A percentile compares a stretch with the other conserved stretches of the same genome.
phyloP scores from a whole-genome alignment of 2,888 invertebrate genomes.

The Bibio marci region DNA sequence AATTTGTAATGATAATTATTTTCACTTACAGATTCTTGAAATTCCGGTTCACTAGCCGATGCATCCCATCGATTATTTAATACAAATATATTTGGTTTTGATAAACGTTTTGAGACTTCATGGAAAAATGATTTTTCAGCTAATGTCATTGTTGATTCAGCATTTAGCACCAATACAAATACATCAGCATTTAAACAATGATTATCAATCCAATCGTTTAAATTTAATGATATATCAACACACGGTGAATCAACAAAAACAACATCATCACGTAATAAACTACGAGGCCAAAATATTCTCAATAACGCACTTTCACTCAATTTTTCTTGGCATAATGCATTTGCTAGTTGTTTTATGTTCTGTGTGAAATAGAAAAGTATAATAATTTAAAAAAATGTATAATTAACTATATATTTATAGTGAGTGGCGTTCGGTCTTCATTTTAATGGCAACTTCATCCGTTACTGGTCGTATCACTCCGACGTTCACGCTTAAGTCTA shows the following conservation, averaged over 20 bases:
- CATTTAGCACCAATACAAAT: constrained; percentile 96
- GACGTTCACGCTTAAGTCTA: too few relatives aligned
- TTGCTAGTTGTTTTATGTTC: constrained; percentile 85
- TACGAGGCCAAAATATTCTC: constrained; percentile 87
- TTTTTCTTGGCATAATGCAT: constrained; percentile 84
- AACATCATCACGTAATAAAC: constrained; percentile 88
- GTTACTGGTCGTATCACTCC: too few relatives aligned
- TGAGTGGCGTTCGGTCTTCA: too few relatives aligned
- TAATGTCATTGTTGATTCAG: constrained; percentile 96
- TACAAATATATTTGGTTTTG: constrained; percentile 98
- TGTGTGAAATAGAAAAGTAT: constrained; percentile 22
- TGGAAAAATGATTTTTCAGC: constrained; percentile 99
- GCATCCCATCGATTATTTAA: constrained; percentile 99
- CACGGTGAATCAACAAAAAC: constrained; percentile 98
- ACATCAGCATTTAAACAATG: constrained; percentile 99
- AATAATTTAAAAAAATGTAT: constrained; percentile 8
- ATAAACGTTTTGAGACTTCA: constrained; percentile 89
- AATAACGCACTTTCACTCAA: constrained; percentile 81
- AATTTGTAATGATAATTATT: too few relatives aligned
- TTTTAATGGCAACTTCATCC: too few relatives aligned
- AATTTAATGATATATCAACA: constrained; percentile 93
- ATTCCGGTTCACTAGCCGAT: constrained; percentile 89
- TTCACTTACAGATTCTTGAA: constrained; percentile 66
- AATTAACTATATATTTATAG: background rate
- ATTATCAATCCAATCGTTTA: constrained; percentile 98